Evolutionary conservation across 1,140 invertebrate species (phyloP), one percentile per base, ranked within the genome.

Genomic region (Habropoda laboriosa): DNA sequence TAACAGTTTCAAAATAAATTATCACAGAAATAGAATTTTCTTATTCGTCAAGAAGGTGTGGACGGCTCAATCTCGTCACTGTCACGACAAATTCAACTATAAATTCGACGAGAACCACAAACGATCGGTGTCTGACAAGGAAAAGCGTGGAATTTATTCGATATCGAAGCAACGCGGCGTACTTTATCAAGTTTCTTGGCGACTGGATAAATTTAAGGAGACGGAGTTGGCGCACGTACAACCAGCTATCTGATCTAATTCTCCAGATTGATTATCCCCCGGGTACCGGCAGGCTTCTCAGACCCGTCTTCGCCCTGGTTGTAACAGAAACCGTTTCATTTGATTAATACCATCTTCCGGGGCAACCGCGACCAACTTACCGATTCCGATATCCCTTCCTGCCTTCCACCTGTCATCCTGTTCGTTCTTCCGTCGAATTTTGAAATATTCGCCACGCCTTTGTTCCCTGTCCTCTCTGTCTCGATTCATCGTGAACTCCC

Each of bases 261-360:
- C 80, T 63, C 49, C 67, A 64, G 79, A 80, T 80, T 80, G 79
- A 80, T 80, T 80, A 80, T 77, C 58, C 67, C 40, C 30, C 49
- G 66, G 67, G 55, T 72, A 79, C 53, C 21, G 79, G 42, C 45
- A 78, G 47, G 57, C 64, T 68, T 45, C 64, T 68, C 55, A 70
- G 49, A 79, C 66, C 76, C 67, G 72, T 81, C 76, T 78, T 81
- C 75, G 63, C 67, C 47, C 45, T 38, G 66, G 32, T 53, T 79
- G 75, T 81, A 81, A 81, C 80, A 64, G 80, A 79, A 81, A 81
- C 67, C 80, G 80, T 75, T 81, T 81, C 80, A 79, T 81, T 81
- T 81, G 80, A 81, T 81, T 81, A 81, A 81, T 81, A 57, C 75
- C 66, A 51, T 55, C 42, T 79, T 79, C 51, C 67, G 32, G 67